Base-by-base conservation (phyloP, 2,888 invertebrate genomes). In the Amitus sp. region DNA sequence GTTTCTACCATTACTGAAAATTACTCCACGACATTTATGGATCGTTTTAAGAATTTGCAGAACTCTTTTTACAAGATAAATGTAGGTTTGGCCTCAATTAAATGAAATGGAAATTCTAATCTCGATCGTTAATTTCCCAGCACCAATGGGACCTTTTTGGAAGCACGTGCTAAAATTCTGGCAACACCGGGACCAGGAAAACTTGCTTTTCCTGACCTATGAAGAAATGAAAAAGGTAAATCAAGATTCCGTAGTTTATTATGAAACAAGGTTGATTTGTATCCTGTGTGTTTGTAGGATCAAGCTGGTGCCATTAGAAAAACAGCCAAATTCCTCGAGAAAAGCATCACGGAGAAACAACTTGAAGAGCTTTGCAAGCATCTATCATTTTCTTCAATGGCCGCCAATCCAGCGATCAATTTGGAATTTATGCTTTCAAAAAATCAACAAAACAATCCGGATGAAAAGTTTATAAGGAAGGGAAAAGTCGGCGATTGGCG, bases 1-100 rank as follows among this genome's bases (percentile, higher is more conserved):
- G 96, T 0, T 95, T 90, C 76, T 96, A 91, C 79, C 90, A 94
- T 80, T 93, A 95, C 80, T 93, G 90, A 76, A 87, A 86, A 56
- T 83, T 91, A 50, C 85, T 93, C 33, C 91, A 94, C 69, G 87
- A 87, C 56, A 73, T 86, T 47, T 69, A 71, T 17, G 88, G 88
- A 0, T 84, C 86, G 0, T 92, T 93, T 67, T 89, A 92, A 37
- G 89, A 92, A 55, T 93, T 92, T 77, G 89, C 90, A 55, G 89
- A 93, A 59, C 81, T 93, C 7, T 90, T 93, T 79, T 83, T 93
- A 70, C 83, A 84, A 46, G 91, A 89, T 42, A 86, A 86, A 59
- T 86, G 89, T 46, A 89, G 88, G 0, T 84, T 28, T 19, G 23
- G n/a, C n/a, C n/a, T n/a, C n/a, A n/a, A n/a, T n/a, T n/a, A n/a